These are phyloP conservation scores for Noctua janthina DNA, from an alignment of 2,888 invertebrate species.

Conservation along the genomic window DNA sequence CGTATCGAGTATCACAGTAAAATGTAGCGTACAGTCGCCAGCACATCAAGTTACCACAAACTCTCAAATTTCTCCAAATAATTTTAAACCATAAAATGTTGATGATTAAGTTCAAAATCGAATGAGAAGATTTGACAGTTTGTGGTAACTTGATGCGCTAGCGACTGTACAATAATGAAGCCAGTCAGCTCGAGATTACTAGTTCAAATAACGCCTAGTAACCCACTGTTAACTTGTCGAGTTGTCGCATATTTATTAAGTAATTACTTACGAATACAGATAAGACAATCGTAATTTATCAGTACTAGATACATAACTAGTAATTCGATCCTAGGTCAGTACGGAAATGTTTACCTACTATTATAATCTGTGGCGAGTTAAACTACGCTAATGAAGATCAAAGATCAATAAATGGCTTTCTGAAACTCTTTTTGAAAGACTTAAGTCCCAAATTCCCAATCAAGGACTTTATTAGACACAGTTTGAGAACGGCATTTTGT, in stretches of 20 bases:
- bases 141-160: no score
- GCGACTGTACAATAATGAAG: neutral
- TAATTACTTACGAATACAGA: neutral
- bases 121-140: no score
- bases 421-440: neutral
- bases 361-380: slow-evolving; percentile 4
- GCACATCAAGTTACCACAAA: no score
- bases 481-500: neutral
- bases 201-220: neutral
- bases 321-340: slow-evolving; percentile 37
- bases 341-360: slow-evolving; percentile 12
- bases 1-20: no score
- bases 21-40: no score
- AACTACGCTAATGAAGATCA: slow-evolving; percentile 7
- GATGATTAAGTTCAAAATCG: no score
- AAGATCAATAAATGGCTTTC: slow-evolving; percentile 1
- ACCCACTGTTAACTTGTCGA: neutral
- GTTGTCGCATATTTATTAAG: slow-evolving; percentile 5
- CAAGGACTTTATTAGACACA: no score
- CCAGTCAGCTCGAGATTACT: neutral
- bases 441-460: neutral
- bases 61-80: no score
- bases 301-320: slow-evolving; percentile 30
- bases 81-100: no score
- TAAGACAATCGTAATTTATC: slow-evolving; percentile 34